phyloP scores from a whole-genome alignment of 2,113 vertebrate genomes.

The Tringa solitaria region DNA sequence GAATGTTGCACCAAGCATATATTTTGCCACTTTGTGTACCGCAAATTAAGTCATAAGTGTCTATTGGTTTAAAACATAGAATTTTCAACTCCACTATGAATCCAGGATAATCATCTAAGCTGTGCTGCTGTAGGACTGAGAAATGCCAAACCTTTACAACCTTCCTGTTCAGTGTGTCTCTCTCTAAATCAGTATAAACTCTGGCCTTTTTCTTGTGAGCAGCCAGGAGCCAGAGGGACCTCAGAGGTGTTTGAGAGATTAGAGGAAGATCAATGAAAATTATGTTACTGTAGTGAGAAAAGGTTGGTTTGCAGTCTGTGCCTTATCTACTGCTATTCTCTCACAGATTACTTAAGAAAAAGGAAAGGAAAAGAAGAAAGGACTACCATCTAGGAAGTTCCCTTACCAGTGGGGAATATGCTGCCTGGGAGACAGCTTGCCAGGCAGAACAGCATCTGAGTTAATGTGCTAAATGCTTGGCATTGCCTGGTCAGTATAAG shows the following conservation, averaged over 20 bases:
- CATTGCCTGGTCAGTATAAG: neutral
- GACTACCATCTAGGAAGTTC: neutral
- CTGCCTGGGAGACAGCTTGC: neutral
- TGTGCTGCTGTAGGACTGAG: neutral
- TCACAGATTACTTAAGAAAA: neutral
- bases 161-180: neutral
- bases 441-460: neutral
- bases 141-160: conserved; percentile 29
- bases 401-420: neutral
- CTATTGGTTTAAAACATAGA: neutral
- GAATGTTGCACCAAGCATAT: neutral
- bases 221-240: conserved; percentile 6
- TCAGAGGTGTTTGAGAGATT: conserved; percentile 22
- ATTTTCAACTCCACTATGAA: neutral
- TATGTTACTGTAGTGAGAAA: conserved; percentile 30
- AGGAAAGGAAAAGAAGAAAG: neutral
- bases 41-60: neutral
- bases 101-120: neutral
- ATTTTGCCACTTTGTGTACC: neutral
- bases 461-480: fast-evolving
- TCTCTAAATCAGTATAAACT: conserved; percentile 2
- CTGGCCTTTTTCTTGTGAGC: conserved; percentile 30
- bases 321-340: neutral
- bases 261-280: conserved; percentile 50
- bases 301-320: neutral